Base-by-base conservation (phyloP, 1,140 invertebrate species). In the Cotesia vestalis region DNA sequence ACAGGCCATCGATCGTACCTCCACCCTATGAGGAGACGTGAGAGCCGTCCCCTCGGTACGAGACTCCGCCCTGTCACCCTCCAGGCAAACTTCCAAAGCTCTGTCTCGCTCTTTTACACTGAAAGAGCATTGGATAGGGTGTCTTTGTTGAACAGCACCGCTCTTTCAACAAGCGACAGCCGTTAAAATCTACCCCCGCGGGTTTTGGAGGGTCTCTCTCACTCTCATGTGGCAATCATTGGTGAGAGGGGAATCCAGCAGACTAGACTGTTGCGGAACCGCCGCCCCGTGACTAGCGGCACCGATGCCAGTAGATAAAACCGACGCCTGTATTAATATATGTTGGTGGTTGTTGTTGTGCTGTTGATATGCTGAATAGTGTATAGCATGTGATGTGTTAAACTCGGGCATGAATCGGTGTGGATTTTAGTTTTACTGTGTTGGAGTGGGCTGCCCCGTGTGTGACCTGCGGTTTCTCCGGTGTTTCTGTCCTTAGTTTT, bases 1-100 rank as follows among this genome's bases (percentile, higher is more conserved):
- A 74, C 80, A 73, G 76, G 61, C 79, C 82, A 85, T 84, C 82
- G 84, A 84, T 82, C 82, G 79, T 63, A 62, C 76, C 70, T 73
- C 68, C 76, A 73, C 77, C 83, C 83, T 81, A 85, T 83, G 79
- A 81, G 79, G 63, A 78, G 74, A 71, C 78, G 75, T 71, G 73
- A 66, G 64, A 76, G 78, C 78, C 74, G 74, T 78, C 80, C 78
- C 75, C 73, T 71, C 68, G 55, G 67, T 74, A 67, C 75, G 78
- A 79, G 80, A 79, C 82, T 78, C 79, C 73, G 57, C 73, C 59
- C 62, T 68, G 35, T 40, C 73, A 72, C 64, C 53, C 75, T 60
- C 38, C 59, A 46, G 61, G 14, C 60, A 61, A 46, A 62, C 61
- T 57, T 73, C 72, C 59, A 64, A 27, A 52, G 60, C 20, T 38